phyloP scores from a whole-genome alignment of 2,797 vertebrate species.

The Thunnus albacares region DNA sequence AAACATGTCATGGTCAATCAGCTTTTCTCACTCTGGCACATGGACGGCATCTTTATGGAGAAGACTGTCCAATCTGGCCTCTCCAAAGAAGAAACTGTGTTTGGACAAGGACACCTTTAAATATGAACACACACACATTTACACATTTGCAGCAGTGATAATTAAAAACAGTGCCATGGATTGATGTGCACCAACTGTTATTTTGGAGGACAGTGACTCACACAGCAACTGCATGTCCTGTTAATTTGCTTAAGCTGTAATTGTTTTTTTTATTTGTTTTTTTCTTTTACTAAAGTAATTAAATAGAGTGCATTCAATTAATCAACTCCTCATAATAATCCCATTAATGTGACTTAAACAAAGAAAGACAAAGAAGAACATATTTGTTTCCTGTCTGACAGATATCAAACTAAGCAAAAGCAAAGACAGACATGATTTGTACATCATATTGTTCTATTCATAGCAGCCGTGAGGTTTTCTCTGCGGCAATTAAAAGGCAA shows the following conservation, averaged over 20 bases:
- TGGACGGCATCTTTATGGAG: not conserved
- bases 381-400: constrained; percentile 39
- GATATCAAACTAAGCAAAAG: constrained; percentile 22
- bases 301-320: constrained; percentile 34
- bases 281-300: not conserved
- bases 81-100: not conserved
- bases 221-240: not conserved
- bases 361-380: constrained; percentile 7
- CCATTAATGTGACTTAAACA: constrained; percentile 21
- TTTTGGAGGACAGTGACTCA: not conserved
- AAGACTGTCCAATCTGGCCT: not conserved
- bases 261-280: constrained; percentile 12
- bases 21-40: not conserved
- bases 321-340: constrained; percentile 17
- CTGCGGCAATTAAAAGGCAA: constrained; percentile 27
- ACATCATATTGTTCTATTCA: constrained; percentile 26
- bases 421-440: constrained; percentile 17
- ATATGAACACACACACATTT: not conserved
- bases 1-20: not conserved
- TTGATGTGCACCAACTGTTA: constrained; percentile 1
- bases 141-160: not conserved
- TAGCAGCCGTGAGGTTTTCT: not conserved
- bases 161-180: not conserved
- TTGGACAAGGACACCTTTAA: not conserved
- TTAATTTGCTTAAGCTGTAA: constrained; percentile 14